phyloP scores from a whole-genome alignment of 1,140 invertebrate genomes.

The Andrena cerasifolii region DNA sequence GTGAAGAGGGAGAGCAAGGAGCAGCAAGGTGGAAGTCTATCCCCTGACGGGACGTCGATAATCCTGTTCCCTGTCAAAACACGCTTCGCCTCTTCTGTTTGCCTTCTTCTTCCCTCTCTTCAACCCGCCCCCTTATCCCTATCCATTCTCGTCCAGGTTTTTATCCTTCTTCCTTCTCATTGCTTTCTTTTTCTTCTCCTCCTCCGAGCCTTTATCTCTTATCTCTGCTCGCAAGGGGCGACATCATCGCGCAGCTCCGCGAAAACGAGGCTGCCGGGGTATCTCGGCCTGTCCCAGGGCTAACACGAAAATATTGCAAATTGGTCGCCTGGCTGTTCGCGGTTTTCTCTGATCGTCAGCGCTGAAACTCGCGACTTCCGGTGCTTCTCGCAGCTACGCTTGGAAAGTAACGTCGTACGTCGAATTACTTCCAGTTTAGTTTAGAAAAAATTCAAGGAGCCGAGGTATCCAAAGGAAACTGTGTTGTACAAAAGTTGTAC shows the following conservation, averaged over 20 bases:
- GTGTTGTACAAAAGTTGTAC: too few relatives aligned
- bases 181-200: neutral
- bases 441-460: neutral
- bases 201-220: slow-evolving; percentile 21
- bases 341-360: slow-evolving; percentile 52
- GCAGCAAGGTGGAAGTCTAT: slow-evolving; percentile 37
- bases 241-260: slow-evolving; percentile 25
- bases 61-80: slow-evolving; percentile 68
- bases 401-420: neutral
- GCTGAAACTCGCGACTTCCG: neutral
- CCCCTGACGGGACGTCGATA: slow-evolving; percentile 67
- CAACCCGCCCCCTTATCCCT: neutral
- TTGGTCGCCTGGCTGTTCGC: slow-evolving; percentile 50
- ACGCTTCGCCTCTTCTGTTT: slow-evolving; percentile 47
- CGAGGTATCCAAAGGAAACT: neutral
- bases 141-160: slow-evolving; percentile 18
- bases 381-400: neutral
- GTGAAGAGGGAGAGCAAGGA: slow-evolving; percentile 6
- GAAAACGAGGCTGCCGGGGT: slow-evolving; percentile 42
- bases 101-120: neutral
- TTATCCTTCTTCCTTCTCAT: slow-evolving; percentile 11
- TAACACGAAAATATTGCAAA: slow-evolving; percentile 75
- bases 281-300: slow-evolving; percentile 37
- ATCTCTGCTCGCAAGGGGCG: slow-evolving; percentile 22
- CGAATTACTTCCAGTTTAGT: slow-evolving; percentile 13